phyloP scores from a whole-genome alignment of 2,113 vertebrate species.

The Gopherus flavomarginatus region DNA sequence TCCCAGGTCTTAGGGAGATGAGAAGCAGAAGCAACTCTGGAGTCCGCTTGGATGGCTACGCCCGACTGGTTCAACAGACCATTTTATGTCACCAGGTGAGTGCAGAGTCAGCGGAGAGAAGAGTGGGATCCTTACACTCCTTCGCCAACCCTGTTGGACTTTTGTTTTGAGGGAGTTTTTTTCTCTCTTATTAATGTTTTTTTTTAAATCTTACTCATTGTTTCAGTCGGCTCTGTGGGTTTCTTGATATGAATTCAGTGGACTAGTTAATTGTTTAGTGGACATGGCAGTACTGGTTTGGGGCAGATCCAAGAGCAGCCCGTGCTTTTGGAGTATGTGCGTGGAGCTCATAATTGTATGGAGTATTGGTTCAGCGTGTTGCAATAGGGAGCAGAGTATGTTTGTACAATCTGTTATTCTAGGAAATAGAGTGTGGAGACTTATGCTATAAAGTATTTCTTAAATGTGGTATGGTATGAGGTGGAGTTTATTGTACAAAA shows the following conservation, averaged over 20 bases:
- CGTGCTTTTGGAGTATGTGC: not conserved
- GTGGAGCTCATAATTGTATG: not conserved
- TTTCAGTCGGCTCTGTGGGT: not conserved
- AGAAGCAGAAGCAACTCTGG: constrained; percentile 97
- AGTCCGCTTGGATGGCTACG: constrained; percentile 92
- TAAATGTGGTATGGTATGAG: not conserved
- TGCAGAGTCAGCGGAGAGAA: not conserved
- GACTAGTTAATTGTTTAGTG: not conserved
- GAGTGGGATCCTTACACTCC: not conserved
- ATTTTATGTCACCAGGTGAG: constrained; percentile 94
- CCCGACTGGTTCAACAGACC: constrained; percentile 92
- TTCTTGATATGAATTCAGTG: not conserved
- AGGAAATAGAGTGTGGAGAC: not conserved
- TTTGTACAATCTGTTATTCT: not conserved
- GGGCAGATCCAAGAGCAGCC: not conserved
- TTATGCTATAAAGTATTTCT: not conserved
- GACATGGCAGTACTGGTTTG: not conserved
- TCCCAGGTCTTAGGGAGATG: constrained; percentile 75
- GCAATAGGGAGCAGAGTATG: not conserved
- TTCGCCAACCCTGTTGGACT: not conserved
- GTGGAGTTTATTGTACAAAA: not conserved
- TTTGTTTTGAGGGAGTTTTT: not conserved
- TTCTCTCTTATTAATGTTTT: not conserved
- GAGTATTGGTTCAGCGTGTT: not conserved
- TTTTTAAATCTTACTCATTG: not conserved